Percentiles rank a stretch among this genome's conserved stretches.
Evolutionary conservation across 2,113 vertebrate species (phyloP).

Genomic region (Okapia johnstoni): DNA sequence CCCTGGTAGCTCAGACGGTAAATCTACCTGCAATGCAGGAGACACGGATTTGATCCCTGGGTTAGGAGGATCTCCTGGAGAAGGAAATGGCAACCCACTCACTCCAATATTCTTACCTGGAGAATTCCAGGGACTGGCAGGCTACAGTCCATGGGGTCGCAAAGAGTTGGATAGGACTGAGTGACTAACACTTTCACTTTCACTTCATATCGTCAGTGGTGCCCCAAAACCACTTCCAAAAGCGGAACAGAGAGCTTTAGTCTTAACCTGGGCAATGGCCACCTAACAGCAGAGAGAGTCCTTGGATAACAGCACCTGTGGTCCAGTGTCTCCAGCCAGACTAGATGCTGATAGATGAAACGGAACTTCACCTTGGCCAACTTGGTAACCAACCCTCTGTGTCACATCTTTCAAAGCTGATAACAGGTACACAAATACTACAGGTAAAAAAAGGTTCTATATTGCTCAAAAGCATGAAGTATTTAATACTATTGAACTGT

Average conservation of each 20-base stretch:
- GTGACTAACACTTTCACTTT: neutral
- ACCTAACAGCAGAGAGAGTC: neutral
- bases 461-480: neutral
- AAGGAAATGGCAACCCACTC: neutral
- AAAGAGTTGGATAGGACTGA: neutral
- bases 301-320: neutral
- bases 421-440: neutral
- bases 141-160: neutral
- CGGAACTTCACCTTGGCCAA: neutral
- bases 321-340: neutral
- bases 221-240: neutral
- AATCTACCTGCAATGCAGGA: neutral
- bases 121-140: neutral
- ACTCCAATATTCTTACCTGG: neutral
- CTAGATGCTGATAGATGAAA: neutral
- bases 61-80: neutral
- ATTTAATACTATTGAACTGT: neutral
- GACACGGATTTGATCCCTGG: neutral
- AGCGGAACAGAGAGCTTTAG: neutral
- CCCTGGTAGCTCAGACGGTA: neutral
- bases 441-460: neutral
- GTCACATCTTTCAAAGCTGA: neutral
- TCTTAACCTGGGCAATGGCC: neutral
- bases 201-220: neutral
- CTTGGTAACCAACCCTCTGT: neutral